Conservation (phyloP, 2,113 vertebrate species). For the Jacana jacana region DNA sequence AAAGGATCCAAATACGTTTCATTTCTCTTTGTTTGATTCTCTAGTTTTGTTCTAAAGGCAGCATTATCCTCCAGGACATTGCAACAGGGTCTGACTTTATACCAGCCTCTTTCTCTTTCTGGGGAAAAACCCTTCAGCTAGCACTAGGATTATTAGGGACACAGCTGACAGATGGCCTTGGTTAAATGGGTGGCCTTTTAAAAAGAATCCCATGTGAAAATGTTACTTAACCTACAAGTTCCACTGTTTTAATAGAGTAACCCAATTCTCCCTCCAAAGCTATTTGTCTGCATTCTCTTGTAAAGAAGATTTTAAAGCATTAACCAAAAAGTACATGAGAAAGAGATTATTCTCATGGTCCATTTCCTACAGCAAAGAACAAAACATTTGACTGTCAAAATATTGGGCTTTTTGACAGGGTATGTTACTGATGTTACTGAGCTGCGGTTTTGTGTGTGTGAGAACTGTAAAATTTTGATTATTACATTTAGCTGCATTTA, state of each 20-base stretch:
- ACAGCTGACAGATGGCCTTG: slow-evolving; percentile 48
- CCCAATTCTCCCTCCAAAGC: slow-evolving; percentile 53
- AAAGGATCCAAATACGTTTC: background rate
- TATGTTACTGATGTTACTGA: background rate
- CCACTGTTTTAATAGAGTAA: slow-evolving; percentile 40
- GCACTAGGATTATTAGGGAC: slow-evolving; percentile 1
- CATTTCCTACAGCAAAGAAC: slow-evolving; percentile 52
- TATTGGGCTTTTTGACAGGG: background rate
- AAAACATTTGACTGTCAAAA: slow-evolving; percentile 30
- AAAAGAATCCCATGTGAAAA: slow-evolving; percentile 65
- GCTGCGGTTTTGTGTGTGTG: background rate
- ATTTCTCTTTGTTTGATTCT: slow-evolving; percentile 43
- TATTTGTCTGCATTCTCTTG: slow-evolving; percentile 49
- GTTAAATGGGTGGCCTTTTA: slow-evolving; percentile 51
- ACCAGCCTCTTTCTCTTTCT: slow-evolving; percentile 41
- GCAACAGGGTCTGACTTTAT: slow-evolving; percentile 32
- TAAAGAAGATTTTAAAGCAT: slow-evolving; percentile 73
- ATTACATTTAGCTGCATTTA: background rate
- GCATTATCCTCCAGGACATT: background rate
- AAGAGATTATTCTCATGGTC: slow-evolving; percentile 60
- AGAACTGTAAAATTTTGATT: background rate
- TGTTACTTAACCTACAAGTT: slow-evolving; percentile 70
- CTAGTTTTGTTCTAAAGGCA: background rate
- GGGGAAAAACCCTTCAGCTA: slow-evolving; percentile 25
- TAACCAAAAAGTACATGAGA: slow-evolving; percentile 67